These are phyloP conservation scores for Sander lucioperca DNA, from an alignment of 2,113 vertebrate genomes.

Conservation along the genomic window DNA sequence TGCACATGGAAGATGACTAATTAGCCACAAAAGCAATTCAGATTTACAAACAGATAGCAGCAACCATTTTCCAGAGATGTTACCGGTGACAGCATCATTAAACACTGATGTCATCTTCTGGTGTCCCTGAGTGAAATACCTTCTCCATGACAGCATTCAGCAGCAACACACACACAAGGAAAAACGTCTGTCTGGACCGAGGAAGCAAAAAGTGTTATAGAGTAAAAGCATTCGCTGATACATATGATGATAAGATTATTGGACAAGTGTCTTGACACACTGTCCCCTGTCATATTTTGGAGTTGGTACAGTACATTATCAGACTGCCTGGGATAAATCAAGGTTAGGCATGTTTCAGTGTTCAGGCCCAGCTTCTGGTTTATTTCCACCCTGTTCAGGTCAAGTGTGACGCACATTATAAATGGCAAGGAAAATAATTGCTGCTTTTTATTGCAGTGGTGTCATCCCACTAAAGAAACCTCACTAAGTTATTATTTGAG, in stretches of 20 bases:
- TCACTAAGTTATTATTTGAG: slow-evolving; percentile 60
- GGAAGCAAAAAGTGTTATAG: slow-evolving; percentile 21
- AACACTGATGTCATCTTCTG: slow-evolving; percentile 61
- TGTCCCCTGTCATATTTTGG: slow-evolving; percentile 20
- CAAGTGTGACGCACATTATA: slow-evolving; percentile 74
- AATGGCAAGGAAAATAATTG: slow-evolving; percentile 73
- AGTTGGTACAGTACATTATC: slow-evolving; percentile 42
- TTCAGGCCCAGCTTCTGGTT: slow-evolving; percentile 57
- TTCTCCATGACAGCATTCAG: slow-evolving; percentile 39
- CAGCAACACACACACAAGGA: slow-evolving; percentile 10
- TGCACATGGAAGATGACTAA: slow-evolving; percentile 52
- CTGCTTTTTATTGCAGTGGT: slow-evolving; percentile 68
- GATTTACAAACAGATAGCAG: slow-evolving; percentile 57
- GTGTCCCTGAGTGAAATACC: slow-evolving; percentile 46
- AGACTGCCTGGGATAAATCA: slow-evolving; percentile 46
- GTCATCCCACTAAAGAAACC: slow-evolving; percentile 55
- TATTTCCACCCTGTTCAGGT: slow-evolving; percentile 67
- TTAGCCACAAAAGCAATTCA: slow-evolving; percentile 48
- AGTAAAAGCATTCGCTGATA: slow-evolving; percentile 39
- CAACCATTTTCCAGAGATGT: slow-evolving; percentile 36
- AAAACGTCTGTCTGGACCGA: slow-evolving; percentile 19
- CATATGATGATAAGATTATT: slow-evolving; percentile 43
- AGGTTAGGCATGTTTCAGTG: slow-evolving; percentile 34
- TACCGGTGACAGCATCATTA: slow-evolving; percentile 47
- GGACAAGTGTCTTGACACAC: slow-evolving; percentile 25